A percentile compares a stretch with the other conserved stretches of the same genome.
phyloP scores from a whole-genome alignment of 2,888 invertebrate species.

The Trimorus sp. region DNA sequence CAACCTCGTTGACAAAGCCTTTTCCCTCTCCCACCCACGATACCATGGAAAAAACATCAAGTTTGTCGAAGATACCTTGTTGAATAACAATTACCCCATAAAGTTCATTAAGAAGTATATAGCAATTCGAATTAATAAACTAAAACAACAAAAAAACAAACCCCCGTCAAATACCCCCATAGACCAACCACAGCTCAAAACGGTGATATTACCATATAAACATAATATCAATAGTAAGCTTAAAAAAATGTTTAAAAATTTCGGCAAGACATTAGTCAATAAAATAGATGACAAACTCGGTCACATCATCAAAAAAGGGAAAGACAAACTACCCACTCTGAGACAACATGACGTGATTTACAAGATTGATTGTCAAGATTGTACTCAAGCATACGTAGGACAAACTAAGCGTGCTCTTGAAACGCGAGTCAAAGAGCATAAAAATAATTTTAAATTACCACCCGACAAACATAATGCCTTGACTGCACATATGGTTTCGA shows the following conservation, averaged over 20 bases:
- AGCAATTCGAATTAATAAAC: no score
- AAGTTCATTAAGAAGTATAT: neutral
- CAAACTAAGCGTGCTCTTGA: neutral
- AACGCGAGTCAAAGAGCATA: no score
- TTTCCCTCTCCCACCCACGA: neutral
- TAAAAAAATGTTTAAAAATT: neutral
- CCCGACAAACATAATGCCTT: no score
- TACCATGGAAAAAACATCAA: neutral
- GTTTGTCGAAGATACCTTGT: neutral
- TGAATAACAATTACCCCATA: neutral
- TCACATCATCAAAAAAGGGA: neutral
- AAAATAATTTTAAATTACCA: neutral
- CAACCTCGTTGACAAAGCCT: neutral
- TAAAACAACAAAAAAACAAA: no score
- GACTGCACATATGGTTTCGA: no score
- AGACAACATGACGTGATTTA: neutral
- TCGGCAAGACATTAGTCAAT: neutral
- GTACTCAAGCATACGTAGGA: neutral
- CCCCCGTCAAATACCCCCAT: neutral
- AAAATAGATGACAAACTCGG: neutral
- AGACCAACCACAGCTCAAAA: neutral
- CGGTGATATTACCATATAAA: neutral
- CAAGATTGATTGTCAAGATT: neutral
- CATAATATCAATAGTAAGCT: neutral
- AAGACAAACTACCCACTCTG: neutral